These are phyloP conservation scores for Dolichomitus sp. DNA, from an alignment of 2,888 invertebrate species.

Conservation along the genomic window DNA sequence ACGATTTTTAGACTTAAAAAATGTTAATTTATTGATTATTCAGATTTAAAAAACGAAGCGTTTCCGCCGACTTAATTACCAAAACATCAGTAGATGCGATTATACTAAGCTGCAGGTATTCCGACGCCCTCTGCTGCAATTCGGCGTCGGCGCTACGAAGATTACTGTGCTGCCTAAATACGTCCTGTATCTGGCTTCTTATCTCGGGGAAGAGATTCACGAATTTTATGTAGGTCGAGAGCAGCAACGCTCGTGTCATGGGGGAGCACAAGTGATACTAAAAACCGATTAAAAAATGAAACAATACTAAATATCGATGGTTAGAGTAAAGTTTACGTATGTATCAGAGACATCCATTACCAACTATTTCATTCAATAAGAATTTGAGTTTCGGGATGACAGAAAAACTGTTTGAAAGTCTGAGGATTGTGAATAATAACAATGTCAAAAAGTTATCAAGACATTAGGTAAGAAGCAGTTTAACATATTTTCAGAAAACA, in stretches of 20 bases:
- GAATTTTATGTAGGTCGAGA: constrained; percentile 99
- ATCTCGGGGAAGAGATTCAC: constrained; percentile 99
- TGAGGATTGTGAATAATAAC: too few relatives aligned
- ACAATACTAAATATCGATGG: not conserved
- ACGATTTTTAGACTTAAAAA: not conserved
- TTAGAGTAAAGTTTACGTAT: not conserved
- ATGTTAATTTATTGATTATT: not conserved
- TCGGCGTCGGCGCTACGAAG: constrained; percentile 99
- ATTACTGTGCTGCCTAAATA: constrained; percentile 97
- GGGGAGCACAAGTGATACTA: constrained; percentile 98
- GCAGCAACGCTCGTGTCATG: constrained; percentile 97
- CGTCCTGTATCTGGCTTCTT: constrained; percentile 97
- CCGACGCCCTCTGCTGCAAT: constrained; percentile 98
- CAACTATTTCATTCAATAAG: too few relatives aligned
- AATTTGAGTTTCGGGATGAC: too few relatives aligned
- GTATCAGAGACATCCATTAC: too few relatives aligned
- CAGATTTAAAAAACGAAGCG: not conserved
- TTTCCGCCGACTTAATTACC: constrained; percentile 83
- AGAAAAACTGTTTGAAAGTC: not conserved
- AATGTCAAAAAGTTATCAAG: too few relatives aligned
- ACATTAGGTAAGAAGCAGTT: too few relatives aligned
- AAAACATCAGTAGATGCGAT: constrained; percentile 98
- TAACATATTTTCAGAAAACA: too few relatives aligned
- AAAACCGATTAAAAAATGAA: constrained; percentile 56
- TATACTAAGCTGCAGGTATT: constrained; percentile 98